Evolutionary conservation across 64 coral and sea anemone genomes (phyloP), one percentile per base, ranked within the genome.

Genomic region (Dendrophyllia cribrosa): DNA sequence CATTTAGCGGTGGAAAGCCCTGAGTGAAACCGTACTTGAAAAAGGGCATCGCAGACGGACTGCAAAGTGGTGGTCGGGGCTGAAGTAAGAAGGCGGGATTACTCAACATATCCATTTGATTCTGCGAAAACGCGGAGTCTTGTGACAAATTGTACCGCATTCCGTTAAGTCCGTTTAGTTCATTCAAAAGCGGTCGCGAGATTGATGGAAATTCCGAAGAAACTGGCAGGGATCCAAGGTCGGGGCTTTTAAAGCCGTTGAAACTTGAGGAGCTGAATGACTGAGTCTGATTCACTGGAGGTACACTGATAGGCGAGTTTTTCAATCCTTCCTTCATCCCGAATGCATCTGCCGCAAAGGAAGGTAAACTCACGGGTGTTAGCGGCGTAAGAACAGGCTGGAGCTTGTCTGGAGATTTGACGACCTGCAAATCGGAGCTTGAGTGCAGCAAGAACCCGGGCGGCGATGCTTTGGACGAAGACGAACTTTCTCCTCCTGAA

Each of bases 231-330:
- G 24, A 90, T 90, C 95, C 95, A 97, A 97, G 91, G 71, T 97
- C 95, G 76, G 92, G 92, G 89, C 92, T 97, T 94, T 97, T 97
- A 97, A 97, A 97, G 43, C 95, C 95, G 90, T 94, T 97, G 95
- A 94, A 97, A 88, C 92, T 93, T 51, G 61, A 17, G 20, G 80
- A 68, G 60, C 80, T 84, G 19, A 84, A 84, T 59, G 92, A 74
- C 68, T 94, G 93, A 73, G 82, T 88, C 76, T 97, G 95, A 63
- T 85, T 82, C 69, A 72, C 90, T 79, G 76, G 88, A 72, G 92
- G 91, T 62, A 75, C 88, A 19, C 82, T 17, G 16, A 96, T 83
- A 9, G 89, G 86, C 56, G 85, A 86, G 49, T 87, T 94, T 85
- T 97, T 97, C 47, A 97, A 12, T 69, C 92, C 83, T 52, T 97